A percentile compares a stretch with the other conserved stretches of the same genome.
These are phyloP conservation scores for Platyscapa corneri DNA, from an alignment of 1,140 invertebrate genomes.

Conservation along the genomic window DNA sequence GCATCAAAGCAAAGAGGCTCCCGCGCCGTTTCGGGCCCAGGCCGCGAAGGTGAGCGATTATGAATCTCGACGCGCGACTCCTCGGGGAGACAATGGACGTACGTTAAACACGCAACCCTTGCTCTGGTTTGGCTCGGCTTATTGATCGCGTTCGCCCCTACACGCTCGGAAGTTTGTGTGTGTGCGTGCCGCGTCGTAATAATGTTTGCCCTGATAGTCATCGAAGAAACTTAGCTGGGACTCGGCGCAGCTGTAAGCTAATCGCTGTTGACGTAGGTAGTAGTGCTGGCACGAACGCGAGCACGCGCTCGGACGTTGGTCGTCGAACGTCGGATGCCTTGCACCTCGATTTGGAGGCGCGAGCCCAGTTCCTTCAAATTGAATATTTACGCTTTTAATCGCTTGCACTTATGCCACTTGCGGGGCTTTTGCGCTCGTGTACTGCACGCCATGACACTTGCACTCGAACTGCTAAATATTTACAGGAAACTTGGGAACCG, in stretches of 20 bases:
- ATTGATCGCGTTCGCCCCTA: conserved; percentile 14
- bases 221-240: conserved; percentile 30
- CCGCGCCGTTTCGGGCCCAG: too few species aligned
- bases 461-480: too few species aligned
- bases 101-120: neutral
- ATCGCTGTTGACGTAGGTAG: neutral
- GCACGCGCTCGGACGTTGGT: neutral
- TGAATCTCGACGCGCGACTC: neutral
- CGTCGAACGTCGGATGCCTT: neutral
- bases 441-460: too few species aligned
- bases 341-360: too few species aligned
- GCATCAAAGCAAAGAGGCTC: neutral
- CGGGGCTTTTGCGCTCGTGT: too few species aligned
- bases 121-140: neutral
- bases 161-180: too few species aligned
- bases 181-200: conserved; percentile 11
- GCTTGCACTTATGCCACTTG: too few species aligned
- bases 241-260: conserved; percentile 31
- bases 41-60: neutral
- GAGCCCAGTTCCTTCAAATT: neutral
- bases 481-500: too few species aligned
- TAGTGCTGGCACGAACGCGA: neutral
- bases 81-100: neutral
- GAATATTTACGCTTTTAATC: too few species aligned
- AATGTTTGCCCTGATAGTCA: conserved; percentile 34